Base-by-base conservation (phyloP, 1,140 invertebrate species). In the Drosophila sp. region DNA sequence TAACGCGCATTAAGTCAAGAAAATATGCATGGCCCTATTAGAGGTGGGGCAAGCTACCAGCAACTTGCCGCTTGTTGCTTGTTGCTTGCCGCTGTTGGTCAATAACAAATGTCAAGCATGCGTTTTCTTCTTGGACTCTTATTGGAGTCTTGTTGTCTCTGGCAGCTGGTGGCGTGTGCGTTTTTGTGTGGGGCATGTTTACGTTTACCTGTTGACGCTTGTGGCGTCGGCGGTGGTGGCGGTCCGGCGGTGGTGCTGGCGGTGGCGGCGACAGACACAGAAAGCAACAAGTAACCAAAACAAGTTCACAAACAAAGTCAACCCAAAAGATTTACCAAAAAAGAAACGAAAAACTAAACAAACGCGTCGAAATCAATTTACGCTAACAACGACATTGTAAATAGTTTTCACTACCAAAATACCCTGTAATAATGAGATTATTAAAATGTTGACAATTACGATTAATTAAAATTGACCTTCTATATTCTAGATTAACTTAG, bases 221-320 rank as follows among this genome's bases (percentile, higher is more conserved):
- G 41, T 70, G 66, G 57, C 72, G 65, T 56, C 58, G 65, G 50
- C 57, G 70, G 36, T 9, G 16, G 7, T 27, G 48, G 40, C 27
- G 34, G 38, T 4, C 27, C 32, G 53, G 36, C 66, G 41, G 67
- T 62, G 25, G 9, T 40, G 34, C n/a, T 3, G 34, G 32, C 34
- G 18, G 46, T 2, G 32, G 3, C 71, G 16, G 9, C 67, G 40
- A 72, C 34, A 66, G 16, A 66, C 62, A 57, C 53, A 58, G 38
- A 73, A 71, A 78, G 82, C 75, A 87, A 86, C 83, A 86, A 87
- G 82, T 87, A 69, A 86, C 72, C 58, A 76, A 76, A 86, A 86
- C 75, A 81, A 86, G 76, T 79, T 83, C 66, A 79, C 80, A 83
- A 82, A 78, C 75, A 70, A 64, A 64, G 50, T 57, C 66, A 82